Conservation (phyloP, 2,888 invertebrate species). For the Mythimna ferrago region DNA sequence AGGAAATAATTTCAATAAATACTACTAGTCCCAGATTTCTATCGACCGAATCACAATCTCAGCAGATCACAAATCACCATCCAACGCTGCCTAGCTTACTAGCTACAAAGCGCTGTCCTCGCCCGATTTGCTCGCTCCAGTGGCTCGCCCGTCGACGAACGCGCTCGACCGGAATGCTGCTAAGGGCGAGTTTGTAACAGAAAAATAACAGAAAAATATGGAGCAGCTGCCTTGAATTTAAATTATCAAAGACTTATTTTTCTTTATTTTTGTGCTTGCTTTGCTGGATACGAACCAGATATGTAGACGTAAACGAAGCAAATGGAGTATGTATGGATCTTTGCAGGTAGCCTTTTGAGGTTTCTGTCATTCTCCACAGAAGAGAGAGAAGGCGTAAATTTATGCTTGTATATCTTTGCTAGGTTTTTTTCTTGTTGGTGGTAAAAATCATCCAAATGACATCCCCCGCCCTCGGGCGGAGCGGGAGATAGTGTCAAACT, state of each 20-base stretch:
- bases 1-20: too few species aligned
- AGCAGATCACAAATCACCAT: conserved; percentile 42
- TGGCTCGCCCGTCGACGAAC: conserved; percentile 29
- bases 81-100: conserved; percentile 36
- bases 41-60: conserved; percentile 15
- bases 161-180: conserved; percentile 41
- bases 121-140: conserved; percentile 50
- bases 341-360: too few species aligned
- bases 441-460: too few species aligned
- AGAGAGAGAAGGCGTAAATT: too few species aligned
- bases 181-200: conserved; percentile 25
- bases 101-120: conserved; percentile 45
- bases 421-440: too few species aligned
- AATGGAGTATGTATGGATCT: too few species aligned
- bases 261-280: background rate
- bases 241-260: conserved; percentile 17
- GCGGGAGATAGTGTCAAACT: too few species aligned
- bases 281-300: background rate
- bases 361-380: too few species aligned
- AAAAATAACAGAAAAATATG: conserved; percentile 36
- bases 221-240: conserved; percentile 23
- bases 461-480: too few species aligned
- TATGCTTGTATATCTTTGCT: too few species aligned
- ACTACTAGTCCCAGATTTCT: background rate
- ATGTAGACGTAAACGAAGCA: too few species aligned